These are phyloP conservation scores for Cynopterus brachyotis DNA, from an alignment of 2,113 vertebrate species.

Conservation along the genomic window DNA sequence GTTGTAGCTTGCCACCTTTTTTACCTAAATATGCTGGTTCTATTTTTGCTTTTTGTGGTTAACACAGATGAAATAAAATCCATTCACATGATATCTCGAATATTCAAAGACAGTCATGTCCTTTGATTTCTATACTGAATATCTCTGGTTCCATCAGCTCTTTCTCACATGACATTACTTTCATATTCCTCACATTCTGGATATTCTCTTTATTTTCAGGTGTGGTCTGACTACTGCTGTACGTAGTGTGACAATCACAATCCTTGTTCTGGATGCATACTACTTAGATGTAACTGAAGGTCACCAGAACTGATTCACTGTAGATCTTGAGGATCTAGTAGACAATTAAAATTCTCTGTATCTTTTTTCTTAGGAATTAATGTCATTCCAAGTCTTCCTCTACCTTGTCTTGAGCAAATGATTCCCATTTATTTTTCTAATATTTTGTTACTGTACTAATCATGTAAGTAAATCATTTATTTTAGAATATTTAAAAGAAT, in stretches of 20 bases:
- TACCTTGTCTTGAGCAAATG: neutral
- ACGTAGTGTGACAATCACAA: neutral
- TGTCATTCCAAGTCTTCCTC: neutral
- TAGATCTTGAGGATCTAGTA: neutral
- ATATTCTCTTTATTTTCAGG: neutral
- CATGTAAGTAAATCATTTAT: conserved; percentile 17
- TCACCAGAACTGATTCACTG: neutral
- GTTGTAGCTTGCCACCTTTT: neutral
- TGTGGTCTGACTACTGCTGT: neutral
- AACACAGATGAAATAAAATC: conserved; percentile 30
- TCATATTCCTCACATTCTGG: neutral
- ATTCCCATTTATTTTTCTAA: neutral
- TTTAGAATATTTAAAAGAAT: conserved; percentile 40
- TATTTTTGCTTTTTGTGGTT: conserved; percentile 28
- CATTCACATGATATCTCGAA: neutral
- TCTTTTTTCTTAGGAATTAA: neutral
- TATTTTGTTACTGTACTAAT: neutral
- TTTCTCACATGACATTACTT: neutral
- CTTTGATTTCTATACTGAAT: neutral
- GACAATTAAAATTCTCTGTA: neutral
- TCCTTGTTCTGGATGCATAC: neutral
- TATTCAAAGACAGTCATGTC: neutral
- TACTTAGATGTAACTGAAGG: neutral
- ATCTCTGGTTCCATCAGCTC: neutral
- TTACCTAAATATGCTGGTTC: neutral